Evolutionary conservation across 2,888 invertebrate species (phyloP).

Genomic region (Schizaphis graminum): DNA sequence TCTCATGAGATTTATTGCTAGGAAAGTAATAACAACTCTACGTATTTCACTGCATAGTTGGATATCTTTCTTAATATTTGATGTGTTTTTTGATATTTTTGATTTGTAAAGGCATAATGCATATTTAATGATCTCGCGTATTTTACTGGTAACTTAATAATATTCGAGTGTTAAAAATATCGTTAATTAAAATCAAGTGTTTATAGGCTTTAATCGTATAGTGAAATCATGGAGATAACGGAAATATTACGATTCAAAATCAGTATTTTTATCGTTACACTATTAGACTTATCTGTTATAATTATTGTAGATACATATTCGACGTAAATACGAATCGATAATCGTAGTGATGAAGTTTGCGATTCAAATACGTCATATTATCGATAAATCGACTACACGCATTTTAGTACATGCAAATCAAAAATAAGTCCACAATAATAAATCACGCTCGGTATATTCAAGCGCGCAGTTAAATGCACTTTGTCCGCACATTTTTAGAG

Average conservation of each 20-base stretch:
- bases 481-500: not conserved
- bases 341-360: not conserved
- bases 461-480: not conserved
- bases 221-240: not conserved
- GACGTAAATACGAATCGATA: not conserved
- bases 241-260: not conserved
- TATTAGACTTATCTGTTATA: not conserved
- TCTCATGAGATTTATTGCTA: not conserved
- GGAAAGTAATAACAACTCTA: not conserved
- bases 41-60: not conserved
- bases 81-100: not conserved
- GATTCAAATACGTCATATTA: not conserved
- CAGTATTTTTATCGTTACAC: not conserved
- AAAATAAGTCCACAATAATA: not conserved
- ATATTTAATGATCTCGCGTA: not conserved
- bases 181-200: not conserved
- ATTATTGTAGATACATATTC: not conserved
- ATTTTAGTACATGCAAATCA: not conserved
- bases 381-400: not conserved
- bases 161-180: not conserved
- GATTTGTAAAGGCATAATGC: not conserved
- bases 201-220: not conserved
- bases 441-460: not conserved
- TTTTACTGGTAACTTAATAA: not conserved
- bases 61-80: not conserved